Evolutionary conservation across 1,140 invertebrate genomes (phyloP).

Genomic region (Drosophila bocki): DNA sequence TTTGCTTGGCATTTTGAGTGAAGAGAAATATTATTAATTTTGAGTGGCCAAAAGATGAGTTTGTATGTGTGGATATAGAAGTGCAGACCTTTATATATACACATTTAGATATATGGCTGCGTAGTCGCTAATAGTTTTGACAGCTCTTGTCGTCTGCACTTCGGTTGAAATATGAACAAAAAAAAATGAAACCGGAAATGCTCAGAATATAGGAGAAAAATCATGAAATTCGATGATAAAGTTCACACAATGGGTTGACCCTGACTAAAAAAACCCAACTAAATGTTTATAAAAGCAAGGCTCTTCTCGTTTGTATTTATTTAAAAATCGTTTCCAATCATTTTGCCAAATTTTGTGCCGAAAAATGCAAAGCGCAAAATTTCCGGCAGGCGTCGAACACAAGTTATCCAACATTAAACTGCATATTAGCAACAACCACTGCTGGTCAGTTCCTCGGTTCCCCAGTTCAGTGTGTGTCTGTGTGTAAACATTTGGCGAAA

Average conservation of each 20-base stretch:
- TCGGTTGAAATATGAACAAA: slow-evolving; percentile 18
- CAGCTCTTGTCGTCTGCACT: slow-evolving; percentile 71
- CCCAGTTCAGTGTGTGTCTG: not conserved
- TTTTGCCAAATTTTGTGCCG: slow-evolving; percentile 2
- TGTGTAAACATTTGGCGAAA: slow-evolving; percentile 72
- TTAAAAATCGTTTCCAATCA: slow-evolving; percentile 18
- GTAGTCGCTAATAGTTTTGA: slow-evolving; percentile 75
- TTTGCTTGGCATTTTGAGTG: slow-evolving; percentile 71
- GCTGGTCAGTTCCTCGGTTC: slow-evolving; percentile 21
- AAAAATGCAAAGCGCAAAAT: slow-evolving; percentile 14
- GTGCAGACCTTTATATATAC: not conserved
- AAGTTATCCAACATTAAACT: slow-evolving; percentile 71
- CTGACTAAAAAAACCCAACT: slow-evolving; percentile 50
- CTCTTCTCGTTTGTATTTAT: slow-evolving; percentile 25
- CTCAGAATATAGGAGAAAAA: not conserved
- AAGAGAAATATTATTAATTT: slow-evolving; percentile 75
- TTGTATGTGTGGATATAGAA: slow-evolving; percentile 10
- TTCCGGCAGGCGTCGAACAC: slow-evolving; percentile 59
- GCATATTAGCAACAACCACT: slow-evolving; percentile 62
- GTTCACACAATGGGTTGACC: slow-evolving; percentile 63
- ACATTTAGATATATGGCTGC: slow-evolving; percentile 14
- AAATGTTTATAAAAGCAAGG: slow-evolving; percentile 37
- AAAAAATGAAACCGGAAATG: slow-evolving; percentile 43
- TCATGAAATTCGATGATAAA: slow-evolving; percentile 15
- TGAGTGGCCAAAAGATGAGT: slow-evolving; percentile 61